Evolutionary conservation across 2,797 vertebrate species (phyloP), one percentile per base, ranked within the genome.

Genomic region (Psittacula echo): DNA sequence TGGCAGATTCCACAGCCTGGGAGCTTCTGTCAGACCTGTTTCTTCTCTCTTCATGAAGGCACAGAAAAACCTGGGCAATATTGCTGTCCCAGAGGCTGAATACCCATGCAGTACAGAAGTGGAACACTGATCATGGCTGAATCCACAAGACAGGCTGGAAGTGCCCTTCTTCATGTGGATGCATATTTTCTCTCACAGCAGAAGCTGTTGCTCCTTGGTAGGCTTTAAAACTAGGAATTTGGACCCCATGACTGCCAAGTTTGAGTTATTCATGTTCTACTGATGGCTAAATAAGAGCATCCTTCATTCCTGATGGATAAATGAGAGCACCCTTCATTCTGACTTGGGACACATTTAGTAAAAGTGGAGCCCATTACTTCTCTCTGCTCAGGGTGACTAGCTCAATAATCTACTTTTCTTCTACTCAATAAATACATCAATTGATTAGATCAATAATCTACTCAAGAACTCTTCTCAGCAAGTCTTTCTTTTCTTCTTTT

Each of bases 321-420:
- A 42, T 48, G 53, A 17, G 10, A 37, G 15, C n/a, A 60, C 34
- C 15, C n/a, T 74, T 64, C 70, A 30, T 60, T 80, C 70, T 60
- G 66, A 65, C 27, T 67, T 60, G 24, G 20, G 27, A 37, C 30
- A 41, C 3, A 7, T 67, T 73, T 54, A 71, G 53, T 12, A 67
- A 7, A 67, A 76, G 11, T 27, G 22, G 64, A 78, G 23, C 6
- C 27, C 7, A 1, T 64, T 67, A 48, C 2, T 58, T 80, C 10
- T 42, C 10, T 88, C 56, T 66, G 41, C 29, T 10, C 0, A 0
- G 9, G 26, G 41, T 61, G 50, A 72, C 11, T 29, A 27, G 5
- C 73, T 39, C 45, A 66, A 45, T 45, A 72, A 61, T 0, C 4
- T 41, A 34, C 20, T 51, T 23, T 39, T 24, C 56, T 60, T 60